Conservation (phyloP, 2,797 vertebrate species). For the Choloepus didactylus region DNA sequence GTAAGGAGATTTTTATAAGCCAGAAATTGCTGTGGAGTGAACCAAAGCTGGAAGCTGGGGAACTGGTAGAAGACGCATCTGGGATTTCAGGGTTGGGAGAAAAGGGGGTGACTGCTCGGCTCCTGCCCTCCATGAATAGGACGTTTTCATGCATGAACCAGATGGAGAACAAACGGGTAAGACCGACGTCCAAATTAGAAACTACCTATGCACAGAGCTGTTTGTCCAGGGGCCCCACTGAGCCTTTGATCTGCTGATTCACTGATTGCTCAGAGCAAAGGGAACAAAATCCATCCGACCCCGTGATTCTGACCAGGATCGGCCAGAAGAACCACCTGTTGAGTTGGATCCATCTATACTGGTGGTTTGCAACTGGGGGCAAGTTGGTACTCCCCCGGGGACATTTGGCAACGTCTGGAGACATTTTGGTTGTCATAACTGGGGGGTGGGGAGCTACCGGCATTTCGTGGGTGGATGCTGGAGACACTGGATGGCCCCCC, state of each 20-base stretch:
- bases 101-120: slow-evolving; percentile 56
- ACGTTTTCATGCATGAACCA: slow-evolving; percentile 29
- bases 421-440: not conserved
- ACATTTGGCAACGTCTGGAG: not conserved
- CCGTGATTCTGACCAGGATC: slow-evolving; percentile 53
- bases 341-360: not conserved
- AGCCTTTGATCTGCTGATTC: slow-evolving; percentile 71
- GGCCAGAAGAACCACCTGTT: not conserved
- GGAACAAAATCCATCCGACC: slow-evolving; percentile 66
- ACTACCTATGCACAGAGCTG: slow-evolving; percentile 51
- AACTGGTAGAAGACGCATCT: slow-evolving; percentile 74
- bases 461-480: not conserved
- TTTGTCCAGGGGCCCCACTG: slow-evolving; percentile 63
- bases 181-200: slow-evolving; percentile 78
- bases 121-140: slow-evolving; percentile 57
- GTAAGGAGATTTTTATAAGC: slow-evolving; percentile 89
- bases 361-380: not conserved
- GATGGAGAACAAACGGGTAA: slow-evolving; percentile 67
- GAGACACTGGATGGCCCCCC: no score
- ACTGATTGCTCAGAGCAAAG: slow-evolving; percentile 68
- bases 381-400: not conserved
- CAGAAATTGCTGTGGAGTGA: slow-evolving; percentile 87
- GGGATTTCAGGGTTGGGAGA: slow-evolving; percentile 82
- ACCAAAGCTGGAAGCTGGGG: slow-evolving; percentile 77
- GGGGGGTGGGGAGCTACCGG: not conserved